A percentile compares a stretch with the other conserved stretches of the same genome.
phyloP scores from a whole-genome alignment of 2,888 invertebrate species.

The Nematopogon swammerdamellus region DNA sequence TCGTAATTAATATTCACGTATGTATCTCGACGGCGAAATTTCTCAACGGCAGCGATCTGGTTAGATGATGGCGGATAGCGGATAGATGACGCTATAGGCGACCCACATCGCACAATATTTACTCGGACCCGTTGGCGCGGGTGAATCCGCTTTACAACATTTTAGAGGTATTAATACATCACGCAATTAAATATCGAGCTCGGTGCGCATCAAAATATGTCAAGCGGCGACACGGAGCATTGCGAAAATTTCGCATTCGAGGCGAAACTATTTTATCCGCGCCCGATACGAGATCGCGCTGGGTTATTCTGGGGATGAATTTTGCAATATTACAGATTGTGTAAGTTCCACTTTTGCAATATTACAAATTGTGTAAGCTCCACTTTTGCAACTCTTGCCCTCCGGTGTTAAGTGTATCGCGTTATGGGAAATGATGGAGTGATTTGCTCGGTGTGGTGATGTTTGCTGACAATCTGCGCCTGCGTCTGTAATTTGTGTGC shows the following conservation, averaged over 20 bases:
- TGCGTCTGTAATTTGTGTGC: too few species aligned
- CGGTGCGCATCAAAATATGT: conserved; percentile 27
- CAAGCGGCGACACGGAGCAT: conserved; percentile 37
- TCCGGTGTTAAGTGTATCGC: too few species aligned
- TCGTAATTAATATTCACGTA: too few species aligned
- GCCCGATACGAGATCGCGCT: conserved; percentile 19
- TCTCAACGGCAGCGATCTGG: too few species aligned
- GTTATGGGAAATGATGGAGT: not conserved
- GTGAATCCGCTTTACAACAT: conserved; percentile 23
- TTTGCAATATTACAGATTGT: conserved; percentile 3
- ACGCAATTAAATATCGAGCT: conserved; percentile 36
- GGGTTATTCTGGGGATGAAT: conserved; percentile 26
- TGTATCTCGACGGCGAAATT: too few species aligned
- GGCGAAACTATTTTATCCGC: too few species aligned
- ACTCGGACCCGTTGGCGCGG: too few species aligned
- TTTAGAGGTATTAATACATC: conserved; percentile 29
- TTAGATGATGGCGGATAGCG: too few species aligned
- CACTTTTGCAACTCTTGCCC: not conserved
- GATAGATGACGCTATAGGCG: too few species aligned
- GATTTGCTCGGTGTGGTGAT: too few species aligned
- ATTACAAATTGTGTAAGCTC: not conserved
- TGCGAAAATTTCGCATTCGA: conserved; percentile 33
- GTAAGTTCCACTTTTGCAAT: not conserved
- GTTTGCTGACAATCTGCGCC: too few species aligned
- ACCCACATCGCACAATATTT: not conserved